Percentiles rank a stretch among this genome's conserved stretches.
Evolutionary conservation across 64 coral and sea anemone genomes (phyloP).

Genomic region (Exaiptasia diaphana): DNA sequence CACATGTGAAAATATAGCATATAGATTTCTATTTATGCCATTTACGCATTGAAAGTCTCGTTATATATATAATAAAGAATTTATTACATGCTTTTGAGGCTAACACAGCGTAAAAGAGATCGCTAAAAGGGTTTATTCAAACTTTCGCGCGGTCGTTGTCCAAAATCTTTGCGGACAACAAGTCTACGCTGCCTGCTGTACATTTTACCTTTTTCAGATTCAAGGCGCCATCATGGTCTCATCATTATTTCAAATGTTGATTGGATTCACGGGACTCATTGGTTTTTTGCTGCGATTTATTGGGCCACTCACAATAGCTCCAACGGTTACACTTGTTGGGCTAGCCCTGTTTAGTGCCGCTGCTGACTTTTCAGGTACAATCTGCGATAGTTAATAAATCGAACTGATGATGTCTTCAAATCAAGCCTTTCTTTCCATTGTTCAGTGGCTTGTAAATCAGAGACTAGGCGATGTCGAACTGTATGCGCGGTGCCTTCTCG

Average conservation of each 20-base stretch:
- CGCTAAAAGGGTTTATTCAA: no score
- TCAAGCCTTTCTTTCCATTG: background rate
- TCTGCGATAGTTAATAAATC: background rate
- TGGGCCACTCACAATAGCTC: conserved; percentile 84
- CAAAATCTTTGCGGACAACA: no score
- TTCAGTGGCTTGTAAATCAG: background rate
- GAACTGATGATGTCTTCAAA: background rate
- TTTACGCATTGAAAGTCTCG: no score
- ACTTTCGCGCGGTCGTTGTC: no score
- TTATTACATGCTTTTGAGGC: no score
- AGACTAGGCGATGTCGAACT: background rate
- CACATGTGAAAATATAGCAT: no score
- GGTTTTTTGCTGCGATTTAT: conserved; percentile 75
- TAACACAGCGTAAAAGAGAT: no score
- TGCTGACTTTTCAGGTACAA: conserved; percentile 43
- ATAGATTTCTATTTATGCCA: no score
- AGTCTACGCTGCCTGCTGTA: no score
- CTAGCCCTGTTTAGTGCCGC: conserved; percentile 63
- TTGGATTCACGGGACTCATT: conserved; percentile 77
- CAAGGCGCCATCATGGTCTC: conserved; percentile 94
- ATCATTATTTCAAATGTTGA: conserved; percentile 73
- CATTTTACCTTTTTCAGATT: no score
- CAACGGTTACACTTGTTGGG: conserved; percentile 73
- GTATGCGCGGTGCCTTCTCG: background rate
- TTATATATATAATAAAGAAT: no score